Evolutionary conservation across 2,113 vertebrate genomes (phyloP).

Genomic region (Python bivittatus): DNA sequence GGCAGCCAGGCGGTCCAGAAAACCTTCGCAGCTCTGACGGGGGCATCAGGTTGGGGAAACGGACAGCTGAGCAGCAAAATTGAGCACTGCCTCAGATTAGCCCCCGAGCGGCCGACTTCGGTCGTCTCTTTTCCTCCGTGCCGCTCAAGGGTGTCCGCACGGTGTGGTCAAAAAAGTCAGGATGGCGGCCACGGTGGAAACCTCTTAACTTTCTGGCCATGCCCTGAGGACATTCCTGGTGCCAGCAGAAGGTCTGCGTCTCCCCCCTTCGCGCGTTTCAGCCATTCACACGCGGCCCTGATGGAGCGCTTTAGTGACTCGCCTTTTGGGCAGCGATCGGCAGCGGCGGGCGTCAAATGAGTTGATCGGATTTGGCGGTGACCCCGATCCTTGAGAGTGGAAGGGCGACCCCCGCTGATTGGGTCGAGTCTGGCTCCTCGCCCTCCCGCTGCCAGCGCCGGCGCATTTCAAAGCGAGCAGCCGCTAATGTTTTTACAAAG

Average conservation of each 20-base stretch:
- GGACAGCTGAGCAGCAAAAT: neutral
- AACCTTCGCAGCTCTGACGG: neutral
- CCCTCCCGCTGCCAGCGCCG: neutral
- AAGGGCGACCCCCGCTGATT: neutral
- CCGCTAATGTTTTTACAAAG: conserved; percentile 58
- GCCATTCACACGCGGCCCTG: neutral
- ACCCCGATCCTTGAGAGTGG: neutral
- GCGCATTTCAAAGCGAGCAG: conserved; percentile 67
- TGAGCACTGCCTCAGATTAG: neutral
- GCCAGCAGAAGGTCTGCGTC: neutral
- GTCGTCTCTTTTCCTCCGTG: no score
- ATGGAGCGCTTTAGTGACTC: neutral
- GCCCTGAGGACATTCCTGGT: neutral
- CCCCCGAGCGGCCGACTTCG: neutral
- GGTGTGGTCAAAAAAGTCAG: neutral
- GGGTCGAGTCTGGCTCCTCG: neutral
- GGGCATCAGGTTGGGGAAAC: neutral
- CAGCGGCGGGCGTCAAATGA: neutral
- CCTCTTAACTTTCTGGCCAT: neutral
- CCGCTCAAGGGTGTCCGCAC: neutral
- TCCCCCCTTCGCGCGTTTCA: neutral
- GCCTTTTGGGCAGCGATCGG: neutral
- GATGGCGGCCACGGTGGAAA: neutral
- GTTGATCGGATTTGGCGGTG: conserved; percentile 6
- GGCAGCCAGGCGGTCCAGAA: neutral